Evolutionary conservation across 2,113 vertebrate species (phyloP).

Genomic region (Picathartes gymnocephalus): DNA sequence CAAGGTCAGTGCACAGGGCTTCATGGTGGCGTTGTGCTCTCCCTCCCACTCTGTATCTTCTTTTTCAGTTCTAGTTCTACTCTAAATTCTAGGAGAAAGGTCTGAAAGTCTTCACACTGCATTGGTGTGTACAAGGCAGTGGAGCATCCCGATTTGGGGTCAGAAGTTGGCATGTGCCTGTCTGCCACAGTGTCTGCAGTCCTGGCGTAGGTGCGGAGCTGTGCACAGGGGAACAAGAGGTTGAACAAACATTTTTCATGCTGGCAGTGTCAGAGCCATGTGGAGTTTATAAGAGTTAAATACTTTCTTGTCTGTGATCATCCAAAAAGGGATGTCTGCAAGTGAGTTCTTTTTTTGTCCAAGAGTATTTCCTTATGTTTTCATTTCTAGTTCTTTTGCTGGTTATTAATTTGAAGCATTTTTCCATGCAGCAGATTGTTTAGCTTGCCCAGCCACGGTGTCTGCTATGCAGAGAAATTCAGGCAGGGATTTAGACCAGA

Average conservation of each 20-base stretch:
- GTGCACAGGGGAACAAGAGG: not conserved
- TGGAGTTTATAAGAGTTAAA: not conserved
- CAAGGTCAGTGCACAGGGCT: not conserved
- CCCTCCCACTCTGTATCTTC: not conserved
- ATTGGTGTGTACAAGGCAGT: not conserved
- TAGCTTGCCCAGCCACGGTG: not conserved
- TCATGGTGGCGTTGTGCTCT: not conserved
- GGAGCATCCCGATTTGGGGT: accelerated
- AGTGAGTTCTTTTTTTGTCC: not conserved
- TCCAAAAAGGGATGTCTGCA: not conserved
- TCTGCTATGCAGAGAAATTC: not conserved
- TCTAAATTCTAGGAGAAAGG: not conserved
- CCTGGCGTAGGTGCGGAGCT: not conserved
- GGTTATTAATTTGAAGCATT: not conserved
- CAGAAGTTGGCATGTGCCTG: accelerated
- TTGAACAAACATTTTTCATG: not conserved
- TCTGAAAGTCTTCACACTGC: not conserved
- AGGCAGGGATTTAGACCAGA: not conserved
- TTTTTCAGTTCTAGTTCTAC: not conserved
- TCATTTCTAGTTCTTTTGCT: not conserved
- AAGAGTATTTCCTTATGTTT: not conserved
- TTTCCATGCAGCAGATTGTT: not conserved
- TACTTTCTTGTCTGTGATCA: not conserved
- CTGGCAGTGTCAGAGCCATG: not conserved
- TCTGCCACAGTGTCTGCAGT: not conserved